Evolutionary conservation across 2,888 invertebrate species (phyloP), one percentile per base, ranked within the genome.

Genomic region (Meghimatium bilineatum): DNA sequence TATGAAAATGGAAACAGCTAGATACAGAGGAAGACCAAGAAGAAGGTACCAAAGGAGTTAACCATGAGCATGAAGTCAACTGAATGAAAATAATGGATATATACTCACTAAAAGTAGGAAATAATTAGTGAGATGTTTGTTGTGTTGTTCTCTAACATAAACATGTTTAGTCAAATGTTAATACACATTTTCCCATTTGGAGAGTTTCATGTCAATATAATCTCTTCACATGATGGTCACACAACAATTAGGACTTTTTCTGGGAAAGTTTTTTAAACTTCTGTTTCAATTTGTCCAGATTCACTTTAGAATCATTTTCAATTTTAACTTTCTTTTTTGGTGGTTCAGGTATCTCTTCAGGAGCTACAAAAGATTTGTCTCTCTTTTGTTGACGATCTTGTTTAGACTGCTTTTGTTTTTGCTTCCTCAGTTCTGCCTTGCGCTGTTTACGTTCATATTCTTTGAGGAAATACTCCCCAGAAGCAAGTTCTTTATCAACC

Each of bases 381-480:
- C 84, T 72, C 67, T 84, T 84, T 32, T 84, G 66, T 32, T 80
- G 80, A 0, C 84, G 75, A 26, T 84, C 84, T 76, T 84, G 84
- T 44, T 84, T 84, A 0, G 84, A 75, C 38, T 80, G 75, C 32
- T 75, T 80, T 56, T 74, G 74, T 36, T 84, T 75, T 38, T 84
- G 75, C 38, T 71, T 80, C 44, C 76, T 76, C 23, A 76, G 32
- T 49, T 84, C 84, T 63, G 76, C n/a, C 69, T 84, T 84, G 12
- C 80, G 60, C 71, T 74, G 63, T 38, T 60, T 80, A 14, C 84
- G 60, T 26, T 84, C 84, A 56, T 84, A 29, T 84, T 94, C 93
- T 90, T 96, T 97, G 79, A 99, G 95, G 95, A 99, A 99, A 94
- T 97, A 99, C 95, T 99, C 99, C 83, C 99, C 99, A 71, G 96